Base-by-base conservation (phyloP, 2,888 invertebrate species). In the Eumerus sabulonum region DNA sequence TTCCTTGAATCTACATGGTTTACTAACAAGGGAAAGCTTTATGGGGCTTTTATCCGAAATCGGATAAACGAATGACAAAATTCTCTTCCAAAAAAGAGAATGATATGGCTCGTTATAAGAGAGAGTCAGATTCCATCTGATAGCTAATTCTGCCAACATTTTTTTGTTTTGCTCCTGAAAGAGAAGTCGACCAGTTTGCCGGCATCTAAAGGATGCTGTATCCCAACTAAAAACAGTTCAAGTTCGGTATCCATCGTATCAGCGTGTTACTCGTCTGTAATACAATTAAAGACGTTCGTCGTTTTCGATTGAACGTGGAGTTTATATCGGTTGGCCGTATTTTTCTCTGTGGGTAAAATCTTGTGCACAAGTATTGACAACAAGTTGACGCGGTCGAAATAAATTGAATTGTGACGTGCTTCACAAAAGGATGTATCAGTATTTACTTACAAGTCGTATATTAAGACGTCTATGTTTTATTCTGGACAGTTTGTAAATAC, bases 131-230 rank as follows among this genome's bases (percentile, higher is more conserved):
- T 27, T 27, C 7, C 27, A 27, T n/a, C 27, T 27, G 27, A 27
- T 27, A 27, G 27, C 7, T 27, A 27, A 27, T 27, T 27, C n/a
- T n/a, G n/a, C n/a, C 45, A 16, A 51, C 35, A 14, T 13, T 63
- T 27, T 27, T 27, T 27, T 27, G 27, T 27, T 27, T 54, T 57
- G 63, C 44, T 56, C 63, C 64, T 57, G 40, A 44, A 56, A 48
- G 35, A 54, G 63, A 12, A 12, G 57, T 27, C 27, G 27, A 7
- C 27, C 7, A 27, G 17, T 56, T 44, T 66, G 50, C 71, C 76
- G 76, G 76, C 50, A 60, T 60, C 45, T n/a, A 35, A 44, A 64
- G 71, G 76, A 76, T 76, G 76, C 64, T 66, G 59, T 68, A 44
- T 18, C 36, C 14, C 54, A 53, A 19, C 27, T 40, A 47, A 76